Conservation (phyloP, 1,140 invertebrate genomes). For the Bathynomus jamesi region DNA sequence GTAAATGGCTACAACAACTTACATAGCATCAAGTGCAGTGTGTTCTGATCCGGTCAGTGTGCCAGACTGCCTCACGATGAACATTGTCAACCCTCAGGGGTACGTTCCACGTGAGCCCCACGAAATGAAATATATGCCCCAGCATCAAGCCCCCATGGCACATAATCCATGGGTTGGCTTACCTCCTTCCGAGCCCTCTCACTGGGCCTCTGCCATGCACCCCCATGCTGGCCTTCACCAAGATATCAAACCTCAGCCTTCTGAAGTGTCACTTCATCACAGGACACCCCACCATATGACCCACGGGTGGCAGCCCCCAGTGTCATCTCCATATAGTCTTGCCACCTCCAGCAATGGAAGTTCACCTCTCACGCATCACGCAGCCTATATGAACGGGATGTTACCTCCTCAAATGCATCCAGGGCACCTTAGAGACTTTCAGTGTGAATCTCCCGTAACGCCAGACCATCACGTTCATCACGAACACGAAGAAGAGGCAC, state of each 20-base stretch:
- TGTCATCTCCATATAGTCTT: conserved; percentile 68
- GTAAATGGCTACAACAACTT: conserved; percentile 38
- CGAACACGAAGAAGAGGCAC: conserved; percentile 73
- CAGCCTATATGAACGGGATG: conserved; percentile 74
- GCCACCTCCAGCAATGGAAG: conserved; percentile 44
- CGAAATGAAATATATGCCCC: conserved; percentile 90
- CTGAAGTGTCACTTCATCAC: conserved; percentile 50
- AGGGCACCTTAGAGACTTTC: conserved; percentile 37
- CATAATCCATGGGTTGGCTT: conserved; percentile 76
- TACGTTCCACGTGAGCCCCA: conserved; percentile 43
- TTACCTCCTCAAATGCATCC: conserved; percentile 54
- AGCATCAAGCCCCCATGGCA: conserved; percentile 62
- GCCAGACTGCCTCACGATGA: conserved; percentile 38
- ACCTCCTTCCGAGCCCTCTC: conserved; percentile 60
- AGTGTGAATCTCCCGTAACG: conserved; percentile 38
- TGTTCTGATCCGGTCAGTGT: conserved; percentile 38
- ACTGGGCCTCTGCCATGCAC: conserved; percentile 59
- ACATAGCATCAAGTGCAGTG: conserved; percentile 38
- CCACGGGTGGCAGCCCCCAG: conserved; percentile 75
- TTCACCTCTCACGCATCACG: conserved; percentile 62
- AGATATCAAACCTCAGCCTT: conserved; percentile 46
- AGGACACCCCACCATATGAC: conserved; percentile 51
- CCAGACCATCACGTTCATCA: conserved; percentile 38
- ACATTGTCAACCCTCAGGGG: conserved; percentile 37
- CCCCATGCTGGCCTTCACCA: conserved; percentile 46